phyloP scores from a whole-genome alignment of 2,888 invertebrate species.

The Coelopa pilipes region DNA sequence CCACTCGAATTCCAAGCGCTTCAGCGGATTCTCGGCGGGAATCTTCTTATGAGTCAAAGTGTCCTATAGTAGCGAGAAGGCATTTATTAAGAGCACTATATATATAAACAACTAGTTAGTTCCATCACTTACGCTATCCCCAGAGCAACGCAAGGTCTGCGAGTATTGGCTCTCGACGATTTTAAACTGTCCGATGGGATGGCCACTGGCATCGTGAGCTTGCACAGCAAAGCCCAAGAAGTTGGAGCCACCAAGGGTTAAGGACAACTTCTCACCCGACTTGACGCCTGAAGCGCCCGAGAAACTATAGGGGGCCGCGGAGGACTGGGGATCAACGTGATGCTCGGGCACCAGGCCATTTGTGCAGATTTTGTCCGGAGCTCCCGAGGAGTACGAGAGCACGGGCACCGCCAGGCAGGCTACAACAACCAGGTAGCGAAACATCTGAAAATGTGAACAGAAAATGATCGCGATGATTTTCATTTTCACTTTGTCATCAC shows the following conservation, averaged over 20 bases:
- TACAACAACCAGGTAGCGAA: constrained; percentile 53
- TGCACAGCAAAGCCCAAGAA: constrained; percentile 77
- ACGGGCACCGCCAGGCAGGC: constrained; percentile 56
- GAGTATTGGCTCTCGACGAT: constrained; percentile 67
- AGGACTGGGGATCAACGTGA: constrained; percentile 70
- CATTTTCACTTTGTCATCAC: not conserved
- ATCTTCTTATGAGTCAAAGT: constrained; percentile 78
- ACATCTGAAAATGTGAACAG: constrained; percentile 47
- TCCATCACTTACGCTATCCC: constrained; percentile 52
- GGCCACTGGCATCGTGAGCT: constrained; percentile 71
- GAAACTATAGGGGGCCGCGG: constrained; percentile 72
- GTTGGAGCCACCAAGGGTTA: constrained; percentile 66
- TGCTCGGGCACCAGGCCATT: constrained; percentile 76
- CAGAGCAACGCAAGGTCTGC: constrained; percentile 59
- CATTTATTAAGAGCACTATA: not conserved
- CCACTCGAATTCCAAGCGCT: constrained; percentile 73
- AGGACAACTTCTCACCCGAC: constrained; percentile 64
- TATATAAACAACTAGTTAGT: not conserved
- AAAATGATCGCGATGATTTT: not conserved
- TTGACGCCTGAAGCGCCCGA: constrained; percentile 64
- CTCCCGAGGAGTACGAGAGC: constrained; percentile 72
- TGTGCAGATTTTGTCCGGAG: constrained; percentile 73
- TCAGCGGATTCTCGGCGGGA: constrained; percentile 68
- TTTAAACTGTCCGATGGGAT: constrained; percentile 74
- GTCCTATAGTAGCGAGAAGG: constrained; percentile 67